phyloP scores from a whole-genome alignment of 2,113 vertebrate species.

The Pao palembangensis region DNA sequence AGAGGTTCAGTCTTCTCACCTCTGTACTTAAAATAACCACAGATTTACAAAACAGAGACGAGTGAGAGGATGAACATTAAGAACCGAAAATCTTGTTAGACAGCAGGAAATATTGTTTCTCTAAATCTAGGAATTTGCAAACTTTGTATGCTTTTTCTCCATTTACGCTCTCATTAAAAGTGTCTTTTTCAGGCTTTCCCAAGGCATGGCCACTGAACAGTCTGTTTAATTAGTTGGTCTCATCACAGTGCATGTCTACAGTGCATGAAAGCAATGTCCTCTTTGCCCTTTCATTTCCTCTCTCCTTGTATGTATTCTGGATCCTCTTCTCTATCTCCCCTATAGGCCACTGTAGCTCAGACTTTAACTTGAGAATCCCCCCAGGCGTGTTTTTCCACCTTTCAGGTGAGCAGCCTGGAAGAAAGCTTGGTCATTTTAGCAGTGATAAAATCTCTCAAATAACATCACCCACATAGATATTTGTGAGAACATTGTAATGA shows the following conservation, averaged over 20 bases:
- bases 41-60: slow-evolving; percentile 38
- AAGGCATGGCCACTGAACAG: slow-evolving; percentile 67
- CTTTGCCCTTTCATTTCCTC: slow-evolving; percentile 48
- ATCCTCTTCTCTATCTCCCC: neutral
- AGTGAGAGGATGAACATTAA: slow-evolving; percentile 21
- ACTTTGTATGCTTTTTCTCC: slow-evolving; percentile 39
- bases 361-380: slow-evolving; percentile 16
- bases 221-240: slow-evolving; percentile 73
- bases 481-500: slow-evolving; percentile 37
- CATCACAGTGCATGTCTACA: slow-evolving; percentile 65
- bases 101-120: slow-evolving; percentile 29
- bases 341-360: slow-evolving; percentile 11
- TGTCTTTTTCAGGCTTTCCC: slow-evolving; percentile 68
- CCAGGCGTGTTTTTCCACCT: slow-evolving; percentile 32
- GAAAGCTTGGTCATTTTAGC: too few species aligned
- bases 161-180: slow-evolving; percentile 68
- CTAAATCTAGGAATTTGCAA: slow-evolving; percentile 27
- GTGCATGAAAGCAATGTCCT: slow-evolving; percentile 58
- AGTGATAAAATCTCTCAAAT: slow-evolving; percentile 16
- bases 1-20: slow-evolving; percentile 74
- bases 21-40: slow-evolving; percentile 83
- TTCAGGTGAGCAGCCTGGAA: too few species aligned
- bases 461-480: slow-evolving; percentile 9
- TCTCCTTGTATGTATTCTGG: slow-evolving; percentile 36
- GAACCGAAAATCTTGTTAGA: slow-evolving; percentile 18